A percentile compares a stretch with the other conserved stretches of the same genome.
Conservation (phyloP, 2,113 vertebrate species). For the Trinectes maculatus region DNA sequence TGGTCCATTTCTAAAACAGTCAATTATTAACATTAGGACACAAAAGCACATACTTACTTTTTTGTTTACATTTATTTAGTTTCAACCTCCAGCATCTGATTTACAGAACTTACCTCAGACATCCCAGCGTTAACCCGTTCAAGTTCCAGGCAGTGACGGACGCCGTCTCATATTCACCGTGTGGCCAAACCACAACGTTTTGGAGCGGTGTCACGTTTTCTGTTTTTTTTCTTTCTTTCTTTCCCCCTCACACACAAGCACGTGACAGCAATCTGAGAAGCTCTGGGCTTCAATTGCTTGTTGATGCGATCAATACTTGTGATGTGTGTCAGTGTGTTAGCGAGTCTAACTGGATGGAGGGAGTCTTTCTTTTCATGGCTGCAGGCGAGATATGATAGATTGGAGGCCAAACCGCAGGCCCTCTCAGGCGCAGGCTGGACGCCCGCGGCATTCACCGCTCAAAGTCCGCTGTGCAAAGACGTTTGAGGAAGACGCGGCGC, state of each 20-base stretch:
- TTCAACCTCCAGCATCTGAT: too few relatives aligned
- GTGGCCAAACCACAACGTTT: constrained; percentile 21
- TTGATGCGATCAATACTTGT: constrained; percentile 59
- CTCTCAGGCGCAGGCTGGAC: constrained; percentile 54
- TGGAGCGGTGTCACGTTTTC: constrained; percentile 38
- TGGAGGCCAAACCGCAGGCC: constrained; percentile 56
- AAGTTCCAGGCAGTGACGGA: constrained; percentile 9
- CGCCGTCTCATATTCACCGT: constrained; percentile 17
- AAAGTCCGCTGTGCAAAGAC: constrained; percentile 53
- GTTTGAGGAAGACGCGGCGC: constrained; percentile 44
- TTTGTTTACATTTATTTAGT: too few relatives aligned
- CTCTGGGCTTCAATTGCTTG: constrained; percentile 14
- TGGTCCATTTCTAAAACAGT: too few relatives aligned
- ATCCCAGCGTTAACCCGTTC: background rate
- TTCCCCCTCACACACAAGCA: constrained; percentile 42
- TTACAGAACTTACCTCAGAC: background rate
- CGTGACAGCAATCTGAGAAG: constrained; percentile 49
- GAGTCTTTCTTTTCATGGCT: constrained; percentile 49
- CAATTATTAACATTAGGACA: too few relatives aligned
- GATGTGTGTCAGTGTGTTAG: constrained; percentile 55
- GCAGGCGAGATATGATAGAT: constrained; percentile 65
- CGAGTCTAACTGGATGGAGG: constrained; percentile 32
- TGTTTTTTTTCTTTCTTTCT: constrained; percentile 24
- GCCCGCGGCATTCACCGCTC: constrained; percentile 56
- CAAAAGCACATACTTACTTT: too few relatives aligned